These are phyloP conservation scores for Halcyon malimbica DNA, from an alignment of 2,113 vertebrate species.

Conservation along the genomic window DNA sequence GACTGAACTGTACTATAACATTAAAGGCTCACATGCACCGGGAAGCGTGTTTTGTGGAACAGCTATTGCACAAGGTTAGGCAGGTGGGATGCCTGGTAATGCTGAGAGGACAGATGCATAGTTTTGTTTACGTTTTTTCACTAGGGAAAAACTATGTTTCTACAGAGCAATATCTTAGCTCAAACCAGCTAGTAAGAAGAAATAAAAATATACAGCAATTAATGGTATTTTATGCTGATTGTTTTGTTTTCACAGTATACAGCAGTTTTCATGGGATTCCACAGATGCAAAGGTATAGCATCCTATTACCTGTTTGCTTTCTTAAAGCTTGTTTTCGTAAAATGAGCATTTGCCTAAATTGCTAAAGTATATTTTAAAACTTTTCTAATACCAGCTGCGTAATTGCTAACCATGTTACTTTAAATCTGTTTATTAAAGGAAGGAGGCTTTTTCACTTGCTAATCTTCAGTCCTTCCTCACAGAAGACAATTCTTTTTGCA, in stretches of 20 bases:
- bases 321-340: not conserved
- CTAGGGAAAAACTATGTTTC: not conserved
- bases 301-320: not conserved
- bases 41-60: not conserved
- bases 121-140: not conserved
- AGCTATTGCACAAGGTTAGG: not conserved
- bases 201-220: not conserved
- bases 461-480: not conserved
- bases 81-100: not conserved
- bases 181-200: not conserved
- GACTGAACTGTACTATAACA: not conserved
- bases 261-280: not conserved
- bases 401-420: not conserved
- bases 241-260: not conserved
- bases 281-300: not conserved
- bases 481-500: not conserved
- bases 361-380: not conserved
- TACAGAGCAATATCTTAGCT: not conserved
- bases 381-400: not conserved
- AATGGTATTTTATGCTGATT: not conserved
- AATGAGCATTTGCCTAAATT: not conserved
- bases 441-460: not conserved
- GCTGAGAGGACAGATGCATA: not conserved
- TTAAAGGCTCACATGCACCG: rapidly evolving
- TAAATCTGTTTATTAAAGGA: not conserved